These are phyloP conservation scores for Meteorus cinctellus DNA, from an alignment of 2,888 invertebrate genomes.

Conservation along the genomic window DNA sequence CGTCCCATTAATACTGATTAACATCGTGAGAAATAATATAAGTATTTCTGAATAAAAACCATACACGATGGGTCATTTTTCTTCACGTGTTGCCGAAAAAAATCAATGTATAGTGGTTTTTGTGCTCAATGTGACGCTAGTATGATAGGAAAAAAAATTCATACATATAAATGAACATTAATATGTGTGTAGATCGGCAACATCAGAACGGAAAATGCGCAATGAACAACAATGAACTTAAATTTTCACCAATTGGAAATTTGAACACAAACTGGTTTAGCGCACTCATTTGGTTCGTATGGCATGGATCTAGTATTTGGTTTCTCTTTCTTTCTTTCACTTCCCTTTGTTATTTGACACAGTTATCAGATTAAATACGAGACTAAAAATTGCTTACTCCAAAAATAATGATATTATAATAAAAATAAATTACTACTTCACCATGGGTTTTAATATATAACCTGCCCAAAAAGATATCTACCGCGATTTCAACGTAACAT, in stretches of 20 bases:
- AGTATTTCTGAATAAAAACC: constrained; percentile 7
- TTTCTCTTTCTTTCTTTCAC: constrained; percentile 61
- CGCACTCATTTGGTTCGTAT: constrained; percentile 70
- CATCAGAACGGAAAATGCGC: neutral
- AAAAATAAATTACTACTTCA: constrained; percentile 25
- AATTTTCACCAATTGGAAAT: constrained; percentile 61
- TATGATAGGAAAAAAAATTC: neutral
- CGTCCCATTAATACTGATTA: constrained; percentile 16
- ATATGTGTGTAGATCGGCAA: constrained; percentile 4
- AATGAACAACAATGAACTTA: constrained; percentile 51
- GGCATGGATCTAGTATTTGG: constrained; percentile 72
- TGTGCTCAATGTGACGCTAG: neutral
- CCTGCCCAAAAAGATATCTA: neutral
- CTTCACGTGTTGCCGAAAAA: neutral
- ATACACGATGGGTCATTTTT: neutral
- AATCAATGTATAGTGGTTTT: neutral
- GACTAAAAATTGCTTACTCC: constrained; percentile 7
- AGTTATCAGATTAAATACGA: constrained; percentile 34
- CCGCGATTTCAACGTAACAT: neutral
- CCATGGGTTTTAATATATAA: neutral
- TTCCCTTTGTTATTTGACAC: constrained; percentile 53
- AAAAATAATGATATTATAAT: constrained; percentile 19
- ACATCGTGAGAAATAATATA: constrained; percentile 12
- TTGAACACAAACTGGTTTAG: constrained; percentile 71
- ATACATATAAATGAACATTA: neutral